Percentiles rank a stretch among this genome's conserved stretches.
phyloP scores from a whole-genome alignment of 1,140 invertebrate genomes.

The Drosophila pruinosa region DNA sequence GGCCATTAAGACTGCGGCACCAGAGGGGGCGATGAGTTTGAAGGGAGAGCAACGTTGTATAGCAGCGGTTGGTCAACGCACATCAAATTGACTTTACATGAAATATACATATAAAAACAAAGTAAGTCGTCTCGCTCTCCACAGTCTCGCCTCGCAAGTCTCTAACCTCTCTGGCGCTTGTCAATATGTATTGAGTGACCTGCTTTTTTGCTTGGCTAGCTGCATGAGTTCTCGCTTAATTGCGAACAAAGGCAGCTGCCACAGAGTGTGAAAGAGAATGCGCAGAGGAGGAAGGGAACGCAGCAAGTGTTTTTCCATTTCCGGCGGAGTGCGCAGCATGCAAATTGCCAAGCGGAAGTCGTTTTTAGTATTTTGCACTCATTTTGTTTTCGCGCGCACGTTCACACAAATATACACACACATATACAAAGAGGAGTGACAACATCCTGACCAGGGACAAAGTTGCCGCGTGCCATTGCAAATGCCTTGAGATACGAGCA shows the following conservation, averaged over 20 bases:
- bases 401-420: conserved; percentile 44
- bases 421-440: conserved; percentile 35
- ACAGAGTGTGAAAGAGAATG: neutral
- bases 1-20: conserved; percentile 67
- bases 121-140: neutral
- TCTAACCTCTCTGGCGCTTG: neutral
- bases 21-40: neutral
- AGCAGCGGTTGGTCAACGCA: conserved; percentile 58
- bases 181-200: conserved; percentile 65
- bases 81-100: conserved; percentile 71
- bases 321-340: conserved; percentile 66
- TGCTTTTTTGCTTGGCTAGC: conserved; percentile 43
- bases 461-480: conserved; percentile 62
- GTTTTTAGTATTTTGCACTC: conserved; percentile 76
- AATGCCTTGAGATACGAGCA: conserved; percentile 63
- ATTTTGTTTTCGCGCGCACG: conserved; percentile 69
- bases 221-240: conserved; percentile 74
- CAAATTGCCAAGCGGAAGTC: conserved; percentile 74
- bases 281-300: neutral
- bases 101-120: conserved; percentile 61
- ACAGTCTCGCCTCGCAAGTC: neutral
- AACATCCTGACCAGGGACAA: conserved; percentile 72
- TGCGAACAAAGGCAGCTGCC: conserved; percentile 49
- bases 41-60: neutral
- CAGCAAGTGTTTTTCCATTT: conserved; percentile 77